Percentiles rank a stretch among this genome's conserved stretches.
phyloP scores from a whole-genome alignment of 2,888 invertebrate species.

The Hyposoter didymator region DNA sequence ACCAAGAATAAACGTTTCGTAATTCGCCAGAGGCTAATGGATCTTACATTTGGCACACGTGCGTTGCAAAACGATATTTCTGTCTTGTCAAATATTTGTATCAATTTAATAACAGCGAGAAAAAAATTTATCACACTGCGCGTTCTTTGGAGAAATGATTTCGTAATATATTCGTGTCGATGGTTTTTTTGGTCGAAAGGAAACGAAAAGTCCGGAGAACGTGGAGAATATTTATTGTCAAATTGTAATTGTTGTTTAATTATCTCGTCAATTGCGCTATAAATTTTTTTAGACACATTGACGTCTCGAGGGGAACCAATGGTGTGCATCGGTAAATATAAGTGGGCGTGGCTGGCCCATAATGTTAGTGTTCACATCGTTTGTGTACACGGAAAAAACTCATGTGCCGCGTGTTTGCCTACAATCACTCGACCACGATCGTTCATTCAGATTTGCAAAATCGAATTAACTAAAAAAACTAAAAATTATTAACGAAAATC shows the following conservation, averaged over 20 bases:
- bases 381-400: too few relatives aligned
- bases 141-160: not conserved
- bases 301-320: not conserved
- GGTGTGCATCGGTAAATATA: not conserved
- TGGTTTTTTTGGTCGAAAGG: not conserved
- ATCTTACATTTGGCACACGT: not conserved
- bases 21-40: not conserved
- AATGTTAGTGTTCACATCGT: too few relatives aligned
- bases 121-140: not conserved
- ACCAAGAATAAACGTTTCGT: constrained; percentile 17
- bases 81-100: not conserved
- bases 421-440: too few relatives aligned
- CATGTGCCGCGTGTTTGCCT: too few relatives aligned
- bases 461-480: too few relatives aligned
- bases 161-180: not conserved
- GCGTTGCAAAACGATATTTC: not conserved
- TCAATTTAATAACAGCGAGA: not conserved
- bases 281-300: not conserved
- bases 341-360: too few relatives aligned
- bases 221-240: not conserved
- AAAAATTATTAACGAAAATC: too few relatives aligned
- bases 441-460: too few relatives aligned
- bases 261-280: not conserved
- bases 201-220: not conserved
- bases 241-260: not conserved